These are phyloP conservation scores for Polymixis flavicincta DNA, from an alignment of 2,888 invertebrate genomes.

Conservation along the genomic window DNA sequence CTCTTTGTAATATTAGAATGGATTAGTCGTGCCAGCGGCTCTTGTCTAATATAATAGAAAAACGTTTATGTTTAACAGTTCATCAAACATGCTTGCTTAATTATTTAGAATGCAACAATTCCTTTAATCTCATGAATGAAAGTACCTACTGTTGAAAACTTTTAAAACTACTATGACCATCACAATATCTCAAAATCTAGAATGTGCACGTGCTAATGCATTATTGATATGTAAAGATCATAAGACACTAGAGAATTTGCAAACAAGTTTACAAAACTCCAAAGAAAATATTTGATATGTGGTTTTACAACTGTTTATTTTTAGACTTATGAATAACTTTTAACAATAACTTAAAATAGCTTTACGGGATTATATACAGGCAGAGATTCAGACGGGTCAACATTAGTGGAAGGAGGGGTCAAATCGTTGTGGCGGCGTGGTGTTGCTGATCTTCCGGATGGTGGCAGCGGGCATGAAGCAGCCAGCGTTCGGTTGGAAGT, in stretches of 20 bases:
- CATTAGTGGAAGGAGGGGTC: constrained; percentile 69
- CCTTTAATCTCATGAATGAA: too few relatives aligned
- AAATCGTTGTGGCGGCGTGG: constrained; percentile 72
- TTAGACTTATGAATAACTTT: constrained; percentile 40
- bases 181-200: background rate
- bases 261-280: background rate
- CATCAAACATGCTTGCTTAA: too few relatives aligned
- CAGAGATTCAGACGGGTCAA: constrained; percentile 63
- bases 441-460: constrained; percentile 76
- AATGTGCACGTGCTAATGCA: background rate
- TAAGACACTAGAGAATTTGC: background rate
- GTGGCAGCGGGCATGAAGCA: constrained; percentile 80
- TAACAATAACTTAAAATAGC: constrained; percentile 57
- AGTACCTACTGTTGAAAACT: too few relatives aligned
- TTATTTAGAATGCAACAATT: too few relatives aligned
- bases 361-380: constrained; percentile 44
- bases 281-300: constrained; percentile 21
- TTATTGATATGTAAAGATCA: background rate
- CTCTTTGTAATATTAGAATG: too few relatives aligned
- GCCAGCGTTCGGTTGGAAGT: constrained; percentile 68
- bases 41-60: too few relatives aligned
- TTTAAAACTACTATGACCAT: too few relatives aligned
- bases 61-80: too few relatives aligned
- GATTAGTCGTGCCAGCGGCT: too few relatives aligned
- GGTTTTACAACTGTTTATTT: constrained; percentile 51